phyloP scores from a whole-genome alignment of 2,888 invertebrate species.

The Epirrhoe alternata region DNA sequence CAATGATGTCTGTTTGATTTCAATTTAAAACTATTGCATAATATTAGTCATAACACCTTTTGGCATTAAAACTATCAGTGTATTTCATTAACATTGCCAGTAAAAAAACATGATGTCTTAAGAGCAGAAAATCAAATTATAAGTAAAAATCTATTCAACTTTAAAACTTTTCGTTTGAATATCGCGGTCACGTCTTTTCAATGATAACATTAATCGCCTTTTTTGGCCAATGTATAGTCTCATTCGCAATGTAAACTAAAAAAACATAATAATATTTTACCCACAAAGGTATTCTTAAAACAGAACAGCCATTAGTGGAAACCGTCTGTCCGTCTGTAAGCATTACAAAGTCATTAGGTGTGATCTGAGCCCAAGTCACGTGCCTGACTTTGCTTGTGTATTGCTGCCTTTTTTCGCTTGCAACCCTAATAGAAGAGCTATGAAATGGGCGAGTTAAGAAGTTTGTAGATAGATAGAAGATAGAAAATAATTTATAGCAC shows the following conservation, averaged over 20 bases:
- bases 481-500: no score
- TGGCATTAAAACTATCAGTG: no score
- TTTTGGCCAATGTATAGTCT: background rate
- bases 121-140: no score
- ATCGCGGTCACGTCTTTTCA: no score
- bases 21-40: background rate
- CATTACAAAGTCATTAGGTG: conserved; percentile 71
- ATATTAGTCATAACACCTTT: no score
- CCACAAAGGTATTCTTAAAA: conserved; percentile 26
- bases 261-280: background rate
- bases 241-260: background rate
- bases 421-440: conserved; percentile 55
- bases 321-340: conserved; percentile 39
- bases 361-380: conserved; percentile 63
- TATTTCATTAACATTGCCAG: no score
- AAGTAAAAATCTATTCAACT: no score
- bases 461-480: no score
- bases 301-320: conserved; percentile 28
- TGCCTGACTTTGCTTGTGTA: conserved; percentile 63
- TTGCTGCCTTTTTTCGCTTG: conserved; percentile 60
- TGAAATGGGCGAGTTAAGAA: conserved; percentile 39
- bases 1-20: conserved; percentile 3
- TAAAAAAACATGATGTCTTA: no score
- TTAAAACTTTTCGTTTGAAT: no score
- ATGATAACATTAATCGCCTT: background rate